phyloP scores from a whole-genome alignment of 2,113 vertebrate species.

The Hydrochoerus hydrochaeris region DNA sequence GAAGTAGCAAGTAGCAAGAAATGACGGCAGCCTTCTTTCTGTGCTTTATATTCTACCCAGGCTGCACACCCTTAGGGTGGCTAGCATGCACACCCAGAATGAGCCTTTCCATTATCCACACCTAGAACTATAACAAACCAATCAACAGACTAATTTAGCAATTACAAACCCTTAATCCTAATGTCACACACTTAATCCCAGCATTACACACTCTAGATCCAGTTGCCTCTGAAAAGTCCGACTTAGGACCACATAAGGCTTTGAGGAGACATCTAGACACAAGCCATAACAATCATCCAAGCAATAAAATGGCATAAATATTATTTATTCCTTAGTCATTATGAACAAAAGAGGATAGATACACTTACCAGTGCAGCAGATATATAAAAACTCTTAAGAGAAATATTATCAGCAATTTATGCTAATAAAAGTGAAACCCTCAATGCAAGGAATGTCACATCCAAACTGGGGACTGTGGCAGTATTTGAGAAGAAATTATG shows the following conservation, averaged over 20 bases:
- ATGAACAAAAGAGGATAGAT: not conserved
- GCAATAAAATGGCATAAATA: not conserved
- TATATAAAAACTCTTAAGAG: slow-evolving; percentile 38
- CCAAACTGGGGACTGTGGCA: not conserved
- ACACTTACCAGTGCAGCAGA: slow-evolving; percentile 8
- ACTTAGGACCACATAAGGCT: not conserved
- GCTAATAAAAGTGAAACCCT: slow-evolving; percentile 6
- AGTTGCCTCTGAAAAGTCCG: not conserved
- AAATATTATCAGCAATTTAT: not conserved
- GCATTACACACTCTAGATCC: not conserved
- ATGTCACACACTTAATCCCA: not conserved
- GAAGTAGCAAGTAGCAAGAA: not conserved
- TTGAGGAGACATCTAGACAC: not conserved
- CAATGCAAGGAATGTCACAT: not conserved
- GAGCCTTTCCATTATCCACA: not conserved
- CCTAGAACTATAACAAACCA: not conserved
- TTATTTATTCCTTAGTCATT: slow-evolving; percentile 39
- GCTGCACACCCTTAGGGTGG: not conserved
- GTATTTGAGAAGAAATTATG: not conserved
- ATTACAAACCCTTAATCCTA: not conserved
- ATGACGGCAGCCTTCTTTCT: not conserved
- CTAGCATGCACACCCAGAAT: not conserved
- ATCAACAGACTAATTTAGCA: not conserved
- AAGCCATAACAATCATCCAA: not conserved
- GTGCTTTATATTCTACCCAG: not conserved